These are phyloP conservation scores for Petrocephalus sullivani DNA, from an alignment of 2,797 vertebrate species.

Conservation along the genomic window DNA sequence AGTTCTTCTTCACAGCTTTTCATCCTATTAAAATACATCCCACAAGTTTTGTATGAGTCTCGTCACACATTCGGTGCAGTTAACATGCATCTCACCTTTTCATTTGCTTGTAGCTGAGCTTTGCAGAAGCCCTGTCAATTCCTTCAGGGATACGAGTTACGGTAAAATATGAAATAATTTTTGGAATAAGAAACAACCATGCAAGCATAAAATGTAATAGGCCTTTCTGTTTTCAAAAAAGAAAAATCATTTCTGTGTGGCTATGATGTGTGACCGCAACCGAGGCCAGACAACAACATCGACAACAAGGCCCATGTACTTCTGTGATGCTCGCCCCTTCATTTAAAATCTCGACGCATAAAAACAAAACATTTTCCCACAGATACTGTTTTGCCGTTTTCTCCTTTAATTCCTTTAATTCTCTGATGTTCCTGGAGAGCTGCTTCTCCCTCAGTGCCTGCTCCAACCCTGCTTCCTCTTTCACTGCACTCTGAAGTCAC, in stretches of 20 bases:
- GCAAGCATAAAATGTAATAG: not conserved
- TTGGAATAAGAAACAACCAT: not conserved
- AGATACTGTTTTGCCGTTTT: not conserved
- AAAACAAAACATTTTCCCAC: not conserved
- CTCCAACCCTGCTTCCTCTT: too few species aligned
- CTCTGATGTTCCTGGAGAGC: not conserved
- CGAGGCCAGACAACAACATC: not conserved
- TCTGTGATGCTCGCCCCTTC: not conserved
- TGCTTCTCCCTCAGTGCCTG: not conserved
- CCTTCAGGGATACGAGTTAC: not conserved
- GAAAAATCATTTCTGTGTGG: not conserved
- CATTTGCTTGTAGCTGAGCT: not conserved
- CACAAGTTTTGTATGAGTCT: not conserved
- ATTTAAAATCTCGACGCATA: not conserved
- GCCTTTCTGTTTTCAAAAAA: not conserved
- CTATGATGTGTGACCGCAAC: not conserved
- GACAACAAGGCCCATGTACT: not conserved
- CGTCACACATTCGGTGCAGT: slow-evolving; percentile 48
- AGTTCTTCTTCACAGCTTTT: not conserved
- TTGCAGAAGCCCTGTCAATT: not conserved
- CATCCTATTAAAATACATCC: not conserved
- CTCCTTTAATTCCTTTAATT: not conserved
- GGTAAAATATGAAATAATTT: not conserved
- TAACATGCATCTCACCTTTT: slow-evolving; percentile 40
- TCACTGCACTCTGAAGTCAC: not conserved